Evolutionary conservation across 2,113 vertebrate species (phyloP), one percentile per base, ranked within the genome.

Genomic region (human (Homo sapiens)): DNA sequence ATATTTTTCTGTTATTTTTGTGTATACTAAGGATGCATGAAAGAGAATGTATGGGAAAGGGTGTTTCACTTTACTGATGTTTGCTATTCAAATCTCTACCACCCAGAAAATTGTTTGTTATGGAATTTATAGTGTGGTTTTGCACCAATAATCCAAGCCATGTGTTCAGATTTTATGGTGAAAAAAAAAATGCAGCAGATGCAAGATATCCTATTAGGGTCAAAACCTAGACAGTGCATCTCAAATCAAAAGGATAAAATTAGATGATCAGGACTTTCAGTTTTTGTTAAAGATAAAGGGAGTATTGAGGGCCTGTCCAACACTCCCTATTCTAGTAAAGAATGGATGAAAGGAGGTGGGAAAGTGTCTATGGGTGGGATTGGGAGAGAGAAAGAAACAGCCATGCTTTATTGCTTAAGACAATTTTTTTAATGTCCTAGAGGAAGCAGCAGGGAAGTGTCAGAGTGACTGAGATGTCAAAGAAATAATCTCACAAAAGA

Each of bases 401-500:
- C 12, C 80, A 61, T 16, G 25, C 81, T 95, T 95, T 93, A 38
- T 80, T 85, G 43, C 50, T 95, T 50, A 64, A 95, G 45, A 84
- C 61, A 72, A 68, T 76, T 96, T 64, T 81, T 96, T 84, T 32
- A 81, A 89, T 50, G 64, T 97, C 82, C 75, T 81, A 1, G 50
- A 89, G 88, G 93, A 94, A 97, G 78, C 90, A 92, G 73, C 59
- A 94, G 93, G 96, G 93, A 97, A 95, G 18, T 81, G 45, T 76
- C 14, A 0, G 57, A 90, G 73, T 45, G 76, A 96, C 94, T 93
- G 89, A 92, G 79, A 7, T 85, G 89, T 95, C 22, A 52, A 93
- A 97, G 92, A 92, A 97, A 96, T 89, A 59, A 94, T 68, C 52
- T 88, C 94, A 86, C 61, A 91, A 88, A 90, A 96, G 91, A 79